Percentiles rank a stretch among this genome's conserved stretches.
phyloP scores from a whole-genome alignment of 2,797 vertebrate species.

The Hydrophis major region DNA sequence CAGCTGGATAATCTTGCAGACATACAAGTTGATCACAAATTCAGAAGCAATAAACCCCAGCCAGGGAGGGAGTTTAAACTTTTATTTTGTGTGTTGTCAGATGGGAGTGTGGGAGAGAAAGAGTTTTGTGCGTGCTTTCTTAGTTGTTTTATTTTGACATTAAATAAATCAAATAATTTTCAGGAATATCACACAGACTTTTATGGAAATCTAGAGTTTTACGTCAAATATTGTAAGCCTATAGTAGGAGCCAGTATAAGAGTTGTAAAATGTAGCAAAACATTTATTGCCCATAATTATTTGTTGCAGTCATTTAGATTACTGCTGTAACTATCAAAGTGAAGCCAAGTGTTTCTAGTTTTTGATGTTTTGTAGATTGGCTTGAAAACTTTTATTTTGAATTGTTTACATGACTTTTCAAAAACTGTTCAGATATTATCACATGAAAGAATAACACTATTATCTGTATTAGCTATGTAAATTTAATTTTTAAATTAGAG shows the following conservation, averaged over 20 bases:
- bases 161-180: background rate
- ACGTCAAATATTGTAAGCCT: background rate
- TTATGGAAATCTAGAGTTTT: background rate
- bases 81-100: background rate
- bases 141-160: background rate
- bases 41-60: background rate
- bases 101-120: background rate
- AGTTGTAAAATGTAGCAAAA: background rate
- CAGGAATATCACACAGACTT: background rate
- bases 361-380: background rate
- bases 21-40: background rate
- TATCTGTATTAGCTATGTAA: background rate
- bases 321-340: background rate
- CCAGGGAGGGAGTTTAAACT: background rate
- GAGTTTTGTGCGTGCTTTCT: background rate
- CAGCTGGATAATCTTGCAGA: background rate
- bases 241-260: background rate
- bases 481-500: background rate
- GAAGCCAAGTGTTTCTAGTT: background rate
- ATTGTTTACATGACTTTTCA: background rate
- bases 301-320: background rate
- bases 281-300: background rate
- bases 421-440: background rate
- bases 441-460: background rate
- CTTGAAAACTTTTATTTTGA: background rate